phyloP scores from a whole-genome alignment of 2,113 vertebrate genomes.

The Pelvicachromis taeniatus region DNA sequence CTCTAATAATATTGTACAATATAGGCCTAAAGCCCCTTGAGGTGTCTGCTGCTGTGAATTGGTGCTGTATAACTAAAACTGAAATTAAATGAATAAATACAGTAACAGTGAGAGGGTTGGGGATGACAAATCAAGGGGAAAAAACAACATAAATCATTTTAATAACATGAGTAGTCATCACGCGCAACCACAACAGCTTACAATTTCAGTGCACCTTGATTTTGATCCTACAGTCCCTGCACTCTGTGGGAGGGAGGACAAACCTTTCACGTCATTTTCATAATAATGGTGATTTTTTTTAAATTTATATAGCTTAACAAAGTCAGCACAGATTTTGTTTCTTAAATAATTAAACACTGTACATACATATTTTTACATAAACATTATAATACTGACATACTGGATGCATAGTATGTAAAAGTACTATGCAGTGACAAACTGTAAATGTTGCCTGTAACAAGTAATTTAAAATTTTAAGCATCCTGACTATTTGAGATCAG shows the following conservation, averaged over 20 bases:
- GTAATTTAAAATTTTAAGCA: not conserved
- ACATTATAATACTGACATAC: not conserved
- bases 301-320: not conserved
- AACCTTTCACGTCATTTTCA: not conserved
- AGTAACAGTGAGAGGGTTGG: not conserved
- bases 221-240: not conserved
- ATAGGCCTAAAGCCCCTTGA: accelerated
- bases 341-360: not conserved
- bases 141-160: not conserved
- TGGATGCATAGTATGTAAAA: not conserved
- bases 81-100: not conserved
- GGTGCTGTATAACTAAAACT: not conserved
- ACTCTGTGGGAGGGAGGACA: not conserved
- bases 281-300: not conserved
- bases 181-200: not conserved
- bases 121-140: not conserved
- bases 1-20: accelerated
- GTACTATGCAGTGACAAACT: not conserved
- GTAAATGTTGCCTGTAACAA: not conserved
- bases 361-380: not conserved
- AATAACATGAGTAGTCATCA: not conserved
- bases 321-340: not conserved
- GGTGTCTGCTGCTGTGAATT: not conserved
- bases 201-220: not conserved
- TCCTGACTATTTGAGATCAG: not conserved